phyloP scores from a whole-genome alignment of 2,113 vertebrate genomes.

The Hippocampus abdominalis region DNA sequence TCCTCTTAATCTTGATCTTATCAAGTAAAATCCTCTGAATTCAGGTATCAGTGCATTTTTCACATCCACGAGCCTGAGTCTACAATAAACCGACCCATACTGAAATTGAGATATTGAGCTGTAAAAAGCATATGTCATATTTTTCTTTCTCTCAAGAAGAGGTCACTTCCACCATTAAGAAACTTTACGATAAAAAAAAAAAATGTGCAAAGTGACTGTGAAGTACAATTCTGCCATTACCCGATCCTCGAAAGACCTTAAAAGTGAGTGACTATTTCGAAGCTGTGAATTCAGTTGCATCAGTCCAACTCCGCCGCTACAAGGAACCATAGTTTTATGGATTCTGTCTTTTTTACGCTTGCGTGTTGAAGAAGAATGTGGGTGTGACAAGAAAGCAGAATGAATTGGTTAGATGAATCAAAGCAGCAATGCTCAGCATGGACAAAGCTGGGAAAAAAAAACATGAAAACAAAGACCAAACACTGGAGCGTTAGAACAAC shows the following conservation, averaged over 20 bases:
- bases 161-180: not conserved
- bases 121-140: not conserved
- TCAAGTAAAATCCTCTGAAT: not conserved
- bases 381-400: constrained; percentile 53
- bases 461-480: constrained; percentile 20
- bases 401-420: constrained; percentile 15
- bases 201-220: not conserved
- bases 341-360: constrained; percentile 12
- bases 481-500: constrained; percentile 24
- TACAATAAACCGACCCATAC: not conserved
- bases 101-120: not conserved
- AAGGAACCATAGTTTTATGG: constrained; percentile 18
- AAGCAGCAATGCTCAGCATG: constrained; percentile 16
- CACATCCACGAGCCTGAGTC: not conserved
- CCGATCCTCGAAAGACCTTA: not conserved
- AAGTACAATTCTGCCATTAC: not conserved
- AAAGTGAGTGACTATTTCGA: not conserved
- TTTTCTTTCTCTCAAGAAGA: not conserved
- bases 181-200: not conserved
- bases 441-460: constrained; percentile 32
- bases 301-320: constrained; percentile 34
- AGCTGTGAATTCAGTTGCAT: constrained; percentile 2
- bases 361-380: constrained; percentile 26
- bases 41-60: not conserved
- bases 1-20: not conserved